A percentile compares a stretch with the other conserved stretches of the same genome.
phyloP scores from a whole-genome alignment of 2,888 invertebrate genomes.

The Cantharis nigra region DNA sequence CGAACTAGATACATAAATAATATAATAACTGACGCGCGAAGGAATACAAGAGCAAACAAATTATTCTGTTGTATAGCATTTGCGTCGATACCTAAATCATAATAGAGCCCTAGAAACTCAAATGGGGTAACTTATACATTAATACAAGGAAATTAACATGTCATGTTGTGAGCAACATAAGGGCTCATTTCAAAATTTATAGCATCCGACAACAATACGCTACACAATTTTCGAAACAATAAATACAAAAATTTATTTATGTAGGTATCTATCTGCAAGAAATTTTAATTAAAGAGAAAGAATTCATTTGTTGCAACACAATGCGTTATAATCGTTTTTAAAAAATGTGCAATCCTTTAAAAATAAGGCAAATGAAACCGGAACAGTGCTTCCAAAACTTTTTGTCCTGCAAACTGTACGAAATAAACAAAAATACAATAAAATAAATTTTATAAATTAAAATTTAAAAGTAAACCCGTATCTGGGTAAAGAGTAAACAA shows the following conservation, averaged over 20 bases:
- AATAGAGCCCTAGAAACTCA: slow-evolving; percentile 28
- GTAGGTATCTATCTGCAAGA: background rate
- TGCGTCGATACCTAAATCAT: slow-evolving; percentile 27
- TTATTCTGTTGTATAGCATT: slow-evolving; percentile 26
- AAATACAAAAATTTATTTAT: background rate
- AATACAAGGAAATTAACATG: slow-evolving; percentile 37
- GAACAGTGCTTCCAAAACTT: background rate
- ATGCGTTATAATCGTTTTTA: background rate
- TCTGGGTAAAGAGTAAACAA: background rate
- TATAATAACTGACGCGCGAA: slow-evolving; percentile 20
- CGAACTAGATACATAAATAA: background rate
- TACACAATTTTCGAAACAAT: background rate
- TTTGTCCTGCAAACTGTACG: background rate
- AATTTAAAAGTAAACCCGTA: background rate
- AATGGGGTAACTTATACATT: slow-evolving; percentile 33
- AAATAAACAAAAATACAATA: background rate
- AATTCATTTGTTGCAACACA: background rate
- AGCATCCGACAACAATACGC: background rate
- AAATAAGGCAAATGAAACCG: background rate
- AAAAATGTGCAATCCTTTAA: background rate
- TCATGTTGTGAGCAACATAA: slow-evolving; percentile 25
- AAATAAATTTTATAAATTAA: background rate
- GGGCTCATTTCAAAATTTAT: slow-evolving; percentile 8
- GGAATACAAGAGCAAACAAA: slow-evolving; percentile 31
- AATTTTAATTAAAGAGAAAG: background rate